These are phyloP conservation scores for Monopis laevigella DNA, from an alignment of 2,888 invertebrate species.

Conservation along the genomic window DNA sequence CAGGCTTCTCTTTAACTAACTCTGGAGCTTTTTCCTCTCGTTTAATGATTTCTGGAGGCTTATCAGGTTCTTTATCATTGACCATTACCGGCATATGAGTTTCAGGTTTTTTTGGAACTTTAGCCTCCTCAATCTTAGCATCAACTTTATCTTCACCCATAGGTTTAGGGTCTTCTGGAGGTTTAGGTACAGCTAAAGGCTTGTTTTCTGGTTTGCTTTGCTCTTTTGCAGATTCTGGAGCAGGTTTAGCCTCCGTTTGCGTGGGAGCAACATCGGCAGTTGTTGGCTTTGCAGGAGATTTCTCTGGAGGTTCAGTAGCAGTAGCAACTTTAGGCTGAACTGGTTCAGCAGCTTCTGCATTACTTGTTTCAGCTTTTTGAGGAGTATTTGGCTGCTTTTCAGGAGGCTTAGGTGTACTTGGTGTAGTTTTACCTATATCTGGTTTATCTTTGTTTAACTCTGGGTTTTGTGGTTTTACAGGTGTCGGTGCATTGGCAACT, in stretches of 20 bases:
- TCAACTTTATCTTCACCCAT: constrained; percentile 25
- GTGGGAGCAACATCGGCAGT: constrained; percentile 50
- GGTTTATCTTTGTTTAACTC: constrained; percentile 51
- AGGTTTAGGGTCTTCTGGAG: constrained; percentile 17
- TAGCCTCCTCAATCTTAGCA: constrained; percentile 25
- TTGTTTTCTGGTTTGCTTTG: constrained; percentile 25
- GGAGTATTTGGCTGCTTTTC: constrained; percentile 42
- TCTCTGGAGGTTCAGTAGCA: constrained; percentile 46
- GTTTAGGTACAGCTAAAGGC: constrained; percentile 13
- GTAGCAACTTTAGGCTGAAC: constrained; percentile 46
- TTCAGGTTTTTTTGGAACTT: constrained; percentile 22
- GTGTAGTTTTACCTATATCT: constrained; percentile 54
- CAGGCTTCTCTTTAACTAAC: constrained; percentile 26
- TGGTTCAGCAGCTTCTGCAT: constrained; percentile 27
- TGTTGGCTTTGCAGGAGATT: constrained; percentile 46
- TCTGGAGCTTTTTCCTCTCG: not conserved
- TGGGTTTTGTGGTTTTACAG: constrained; percentile 46
- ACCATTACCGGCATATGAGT: constrained; percentile 27
- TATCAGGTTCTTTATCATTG: constrained; percentile 17
- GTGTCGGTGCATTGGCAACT: constrained; percentile 34
- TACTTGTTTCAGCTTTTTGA: constrained; percentile 41
- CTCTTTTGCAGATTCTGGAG: constrained; percentile 49
- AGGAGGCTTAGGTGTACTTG: constrained; percentile 55
- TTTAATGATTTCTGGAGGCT: not conserved
- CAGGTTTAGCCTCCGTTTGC: constrained; percentile 48